Percentiles rank a stretch among this genome's conserved stretches.
phyloP scores from a whole-genome alignment of 2,797 vertebrate genomes.

The Falco concolor region DNA sequence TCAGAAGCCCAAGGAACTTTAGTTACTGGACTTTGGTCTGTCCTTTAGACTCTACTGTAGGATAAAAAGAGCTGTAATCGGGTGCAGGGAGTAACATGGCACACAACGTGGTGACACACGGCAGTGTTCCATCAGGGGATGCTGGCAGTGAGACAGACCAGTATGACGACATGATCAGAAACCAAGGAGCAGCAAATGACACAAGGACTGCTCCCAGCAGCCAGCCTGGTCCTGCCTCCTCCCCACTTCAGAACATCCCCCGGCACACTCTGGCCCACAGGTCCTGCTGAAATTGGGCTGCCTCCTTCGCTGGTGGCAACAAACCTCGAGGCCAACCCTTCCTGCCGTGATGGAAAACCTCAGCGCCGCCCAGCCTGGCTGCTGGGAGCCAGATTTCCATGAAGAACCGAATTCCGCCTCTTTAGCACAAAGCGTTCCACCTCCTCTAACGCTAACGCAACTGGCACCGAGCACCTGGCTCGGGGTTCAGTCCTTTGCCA shows the following conservation, averaged over 20 bases:
- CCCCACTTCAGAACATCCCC: background rate
- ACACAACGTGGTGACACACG: background rate
- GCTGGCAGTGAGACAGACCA: background rate
- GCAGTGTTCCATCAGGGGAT: background rate
- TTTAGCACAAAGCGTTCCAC: background rate
- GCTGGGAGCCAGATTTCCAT: background rate
- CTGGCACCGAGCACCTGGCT: background rate
- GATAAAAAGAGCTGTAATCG: background rate
- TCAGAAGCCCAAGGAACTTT: background rate
- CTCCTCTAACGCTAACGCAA: background rate
- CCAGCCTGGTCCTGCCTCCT: background rate
- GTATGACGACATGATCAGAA: rapidly evolving
- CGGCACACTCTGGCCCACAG: background rate
- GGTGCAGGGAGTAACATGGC: background rate
- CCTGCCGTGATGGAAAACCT: rapidly evolving
- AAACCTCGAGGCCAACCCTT: background rate
- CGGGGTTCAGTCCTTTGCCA: background rate
- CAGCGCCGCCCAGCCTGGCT: background rate
- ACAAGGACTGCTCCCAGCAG: background rate
- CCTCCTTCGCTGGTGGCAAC: background rate
- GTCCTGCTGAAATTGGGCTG: background rate
- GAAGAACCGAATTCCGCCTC: background rate
- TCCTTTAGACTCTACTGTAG: background rate
- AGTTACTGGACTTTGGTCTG: background rate
- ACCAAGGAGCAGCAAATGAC: background rate